Evolutionary conservation across 2,797 vertebrate genomes (phyloP).

Genomic region (Macropus fuliginosus): DNA sequence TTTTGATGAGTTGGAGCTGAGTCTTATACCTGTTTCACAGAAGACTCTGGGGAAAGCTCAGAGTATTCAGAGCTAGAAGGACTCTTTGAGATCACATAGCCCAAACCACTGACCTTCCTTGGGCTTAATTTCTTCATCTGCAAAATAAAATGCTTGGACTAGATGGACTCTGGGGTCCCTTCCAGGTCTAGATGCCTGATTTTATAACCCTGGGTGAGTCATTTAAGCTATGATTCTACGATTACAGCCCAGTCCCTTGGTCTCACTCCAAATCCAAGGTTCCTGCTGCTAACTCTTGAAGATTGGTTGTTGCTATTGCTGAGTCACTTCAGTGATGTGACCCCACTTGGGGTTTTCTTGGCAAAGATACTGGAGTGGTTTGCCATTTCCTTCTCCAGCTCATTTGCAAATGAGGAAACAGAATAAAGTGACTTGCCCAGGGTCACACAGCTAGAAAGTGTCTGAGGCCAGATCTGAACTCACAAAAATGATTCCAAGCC

Average conservation of each 20-base stretch:
- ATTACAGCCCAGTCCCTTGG: background rate
- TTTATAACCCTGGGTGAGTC: background rate
- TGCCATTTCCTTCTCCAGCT: no score
- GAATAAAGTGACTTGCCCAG: background rate
- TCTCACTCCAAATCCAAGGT: background rate
- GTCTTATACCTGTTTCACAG: no score
- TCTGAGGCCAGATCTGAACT: background rate
- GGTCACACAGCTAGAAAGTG: background rate
- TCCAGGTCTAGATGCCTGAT: no score
- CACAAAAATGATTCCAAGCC: background rate
- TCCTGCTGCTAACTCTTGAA: background rate
- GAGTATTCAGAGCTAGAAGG: no score
- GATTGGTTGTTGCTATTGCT: no score
- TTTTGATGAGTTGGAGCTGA: no score
- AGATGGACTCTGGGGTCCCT: background rate
- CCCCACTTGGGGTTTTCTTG: no score
- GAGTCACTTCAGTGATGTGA: no score
- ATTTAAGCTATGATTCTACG: background rate
- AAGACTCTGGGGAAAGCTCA: no score
- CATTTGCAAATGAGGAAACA: background rate
- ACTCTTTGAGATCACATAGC: no score
- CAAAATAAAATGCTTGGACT: background rate
- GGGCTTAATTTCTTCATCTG: background rate
- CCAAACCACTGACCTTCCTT: background rate
- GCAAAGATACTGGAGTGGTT: no score